Conservation (phyloP, 2,113 vertebrate species). For the Phrynosoma platyrhinos region DNA sequence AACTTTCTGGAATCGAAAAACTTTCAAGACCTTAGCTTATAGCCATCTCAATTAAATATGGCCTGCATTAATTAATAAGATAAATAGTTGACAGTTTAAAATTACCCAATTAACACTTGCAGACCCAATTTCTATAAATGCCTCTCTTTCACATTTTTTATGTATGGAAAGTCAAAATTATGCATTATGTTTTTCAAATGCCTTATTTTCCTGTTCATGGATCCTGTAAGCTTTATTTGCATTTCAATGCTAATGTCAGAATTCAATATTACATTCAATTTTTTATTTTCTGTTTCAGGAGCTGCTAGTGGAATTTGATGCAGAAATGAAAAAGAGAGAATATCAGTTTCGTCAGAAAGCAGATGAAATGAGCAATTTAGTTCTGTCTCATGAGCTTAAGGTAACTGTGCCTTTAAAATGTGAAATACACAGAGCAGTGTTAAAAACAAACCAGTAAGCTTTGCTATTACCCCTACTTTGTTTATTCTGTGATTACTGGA, state of each 20-base stretch:
- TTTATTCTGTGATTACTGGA: neutral
- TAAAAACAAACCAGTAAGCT: neutral
- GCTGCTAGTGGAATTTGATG: conserved; percentile 76
- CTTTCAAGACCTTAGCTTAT: neutral
- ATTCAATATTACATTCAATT: neutral
- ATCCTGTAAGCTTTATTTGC: neutral
- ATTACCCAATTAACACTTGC: neutral
- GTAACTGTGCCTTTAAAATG: conserved; percentile 57
- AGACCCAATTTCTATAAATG: neutral
- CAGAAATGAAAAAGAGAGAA: conserved; percentile 73
- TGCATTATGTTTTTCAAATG: neutral
- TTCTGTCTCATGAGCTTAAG: conserved; percentile 80
- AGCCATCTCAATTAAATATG: neutral
- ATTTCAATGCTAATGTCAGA: neutral
- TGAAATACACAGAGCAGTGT: neutral
- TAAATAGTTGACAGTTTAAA: neutral
- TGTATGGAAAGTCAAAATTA: neutral
- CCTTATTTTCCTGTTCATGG: neutral
- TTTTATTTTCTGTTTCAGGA: conserved; percentile 72
- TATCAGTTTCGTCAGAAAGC: conserved; percentile 76
- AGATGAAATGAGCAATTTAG: conserved; percentile 71
- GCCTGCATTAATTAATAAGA: neutral
- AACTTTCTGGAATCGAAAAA: neutral
- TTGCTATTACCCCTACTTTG: neutral
- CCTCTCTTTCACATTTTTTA: neutral